Evolutionary conservation across 2,113 vertebrate species (phyloP), one percentile per base, ranked within the genome.

Genomic region (Hippocampus comes): DNA sequence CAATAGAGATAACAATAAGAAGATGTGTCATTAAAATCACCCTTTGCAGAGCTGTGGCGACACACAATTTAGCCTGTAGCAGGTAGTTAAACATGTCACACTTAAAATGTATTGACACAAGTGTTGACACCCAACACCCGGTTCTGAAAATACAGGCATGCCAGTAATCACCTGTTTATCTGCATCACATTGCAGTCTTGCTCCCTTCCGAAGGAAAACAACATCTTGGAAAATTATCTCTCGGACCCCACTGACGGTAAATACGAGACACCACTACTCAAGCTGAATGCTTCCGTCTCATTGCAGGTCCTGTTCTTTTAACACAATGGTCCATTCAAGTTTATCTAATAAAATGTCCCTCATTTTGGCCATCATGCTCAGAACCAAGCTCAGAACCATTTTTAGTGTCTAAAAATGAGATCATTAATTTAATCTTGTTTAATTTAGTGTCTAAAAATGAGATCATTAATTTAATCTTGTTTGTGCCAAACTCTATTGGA

Each of bases 401-500:
- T 85, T 77, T 84, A 82, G 74, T 87, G 69, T 85, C 34, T 38
- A 84, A 70, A 61, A 76, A 80, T 82, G 75, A 87, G 79, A 87
- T 85, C 81, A 88, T 89, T 90, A 85, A 91, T 90, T 83, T 87
- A 88, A 69, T 61, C 81, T 81, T 55, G 63, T 78, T 82, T 82
- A 78, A 84, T 85, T 77, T 84, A 82, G 74, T 87, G 69, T 85
- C 34, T 38, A 84, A 70, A 61, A 76, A 80, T 82, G 75, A 87
- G 79, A 87, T 85, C 81, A 88, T 89, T 90, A 85, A 91, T 90
- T 83, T 87, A 88, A 69, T 61, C 81, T 81, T 70, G 81, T 88
- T 91, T 89, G 81, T 61, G 73, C 75, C 55, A 79, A 81, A 84
- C 84, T 78, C 68, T 74, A 70, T 79, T 78, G 68, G 73, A 67